phyloP scores from a whole-genome alignment of 1,140 invertebrate genomes.

The Lethocerus indicus region DNA sequence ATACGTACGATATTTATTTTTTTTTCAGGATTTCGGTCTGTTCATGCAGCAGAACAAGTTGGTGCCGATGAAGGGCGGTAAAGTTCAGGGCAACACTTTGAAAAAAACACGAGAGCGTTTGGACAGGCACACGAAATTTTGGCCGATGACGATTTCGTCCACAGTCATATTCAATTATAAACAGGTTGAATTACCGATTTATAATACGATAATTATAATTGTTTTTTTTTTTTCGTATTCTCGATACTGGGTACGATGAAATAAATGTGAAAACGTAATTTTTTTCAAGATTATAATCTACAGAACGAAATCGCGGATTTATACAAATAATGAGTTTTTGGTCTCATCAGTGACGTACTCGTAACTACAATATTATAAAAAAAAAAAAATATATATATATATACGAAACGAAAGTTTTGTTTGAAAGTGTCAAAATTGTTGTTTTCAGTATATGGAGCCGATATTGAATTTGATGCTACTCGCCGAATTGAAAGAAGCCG shows the following conservation, averaged over 20 bases:
- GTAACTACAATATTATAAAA: no score
- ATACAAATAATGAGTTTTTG: no score
- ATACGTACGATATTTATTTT: neutral
- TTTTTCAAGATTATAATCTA: no score
- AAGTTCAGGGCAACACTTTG: conserved; percentile 24
- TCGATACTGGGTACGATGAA: no score
- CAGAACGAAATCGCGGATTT: no score
- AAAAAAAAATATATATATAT: no score
- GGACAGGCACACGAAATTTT: conserved; percentile 68
- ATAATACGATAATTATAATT: conserved; percentile 11
- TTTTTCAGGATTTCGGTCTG: conserved; percentile 65
- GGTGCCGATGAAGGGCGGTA: conserved; percentile 33
- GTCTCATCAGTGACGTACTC: no score
- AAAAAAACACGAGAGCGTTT: conserved; percentile 46
- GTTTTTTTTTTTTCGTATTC: neutral
- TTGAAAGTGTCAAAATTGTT: conserved; percentile 12
- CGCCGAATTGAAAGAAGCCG: conserved; percentile 65
- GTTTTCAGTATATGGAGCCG: conserved; percentile 58
- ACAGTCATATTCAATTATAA: conserved; percentile 80
- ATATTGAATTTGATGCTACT: conserved; percentile 62
- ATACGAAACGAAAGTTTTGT: no score
- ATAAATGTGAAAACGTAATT: no score
- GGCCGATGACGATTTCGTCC: conserved; percentile 81
- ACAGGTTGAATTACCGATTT: no score
- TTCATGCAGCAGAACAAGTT: conserved; percentile 75